A percentile compares a stretch with the other conserved stretches of the same genome.
phyloP scores from a whole-genome alignment of 2,888 invertebrate species.

The Scotopteryx bipunctaria region DNA sequence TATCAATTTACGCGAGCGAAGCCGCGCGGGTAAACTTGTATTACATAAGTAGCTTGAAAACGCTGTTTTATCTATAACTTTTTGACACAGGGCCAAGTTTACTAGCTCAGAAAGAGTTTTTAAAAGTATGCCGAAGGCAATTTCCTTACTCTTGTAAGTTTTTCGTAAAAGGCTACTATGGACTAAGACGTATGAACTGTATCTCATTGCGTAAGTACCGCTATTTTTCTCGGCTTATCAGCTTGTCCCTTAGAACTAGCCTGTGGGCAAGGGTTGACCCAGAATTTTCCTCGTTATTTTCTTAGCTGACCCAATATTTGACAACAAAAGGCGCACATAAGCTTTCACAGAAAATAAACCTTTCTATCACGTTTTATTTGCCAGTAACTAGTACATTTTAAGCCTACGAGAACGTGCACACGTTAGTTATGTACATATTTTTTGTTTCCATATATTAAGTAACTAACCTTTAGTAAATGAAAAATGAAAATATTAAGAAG shows the following conservation, averaged over 20 bases:
- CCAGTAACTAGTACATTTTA: neutral
- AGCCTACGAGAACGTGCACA: no score
- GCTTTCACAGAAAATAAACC: conserved; percentile 31
- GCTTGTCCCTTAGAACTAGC: conserved; percentile 42
- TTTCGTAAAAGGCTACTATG: conserved; percentile 14
- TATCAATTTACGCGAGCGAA: no score
- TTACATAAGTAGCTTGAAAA: no score
- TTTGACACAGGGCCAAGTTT: no score
- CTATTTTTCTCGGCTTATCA: conserved; percentile 45
- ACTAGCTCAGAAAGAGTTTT: conserved; percentile 1
- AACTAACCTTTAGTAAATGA: neutral
- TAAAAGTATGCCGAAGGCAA: neutral
- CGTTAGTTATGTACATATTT: no score
- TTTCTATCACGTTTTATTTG: conserved; percentile 25
- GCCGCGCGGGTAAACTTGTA: no score
- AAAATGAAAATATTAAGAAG: neutral
- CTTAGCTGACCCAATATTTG: conserved; percentile 35
- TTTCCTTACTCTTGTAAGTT: neutral
- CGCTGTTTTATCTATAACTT: no score
- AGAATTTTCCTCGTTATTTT: conserved; percentile 37
- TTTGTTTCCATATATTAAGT: no score
- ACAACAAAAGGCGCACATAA: conserved; percentile 43
- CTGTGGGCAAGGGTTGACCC: conserved; percentile 43
- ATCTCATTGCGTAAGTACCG: conserved; percentile 32
- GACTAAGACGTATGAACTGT: conserved; percentile 16